These are phyloP conservation scores for Gnathonemus echidnorhynchus DNA, from an alignment of 2,113 vertebrate species.

Conservation along the genomic window DNA sequence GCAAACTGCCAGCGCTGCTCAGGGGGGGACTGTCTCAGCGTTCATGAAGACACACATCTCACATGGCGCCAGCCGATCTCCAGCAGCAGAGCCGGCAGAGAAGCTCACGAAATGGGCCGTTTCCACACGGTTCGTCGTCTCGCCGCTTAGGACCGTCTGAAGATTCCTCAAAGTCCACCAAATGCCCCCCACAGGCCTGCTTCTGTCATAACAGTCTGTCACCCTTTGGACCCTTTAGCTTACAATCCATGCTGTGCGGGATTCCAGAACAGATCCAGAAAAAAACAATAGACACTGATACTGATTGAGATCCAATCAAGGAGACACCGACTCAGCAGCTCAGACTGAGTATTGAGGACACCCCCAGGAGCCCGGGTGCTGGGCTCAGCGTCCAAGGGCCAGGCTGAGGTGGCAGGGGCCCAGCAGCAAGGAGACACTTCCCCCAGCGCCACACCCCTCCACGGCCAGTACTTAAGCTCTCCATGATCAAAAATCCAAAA, in stretches of 20 bases:
- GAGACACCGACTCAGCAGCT: slow-evolving; percentile 33
- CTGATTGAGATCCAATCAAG: slow-evolving; percentile 20
- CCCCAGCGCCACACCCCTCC: not conserved
- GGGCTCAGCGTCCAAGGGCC: not conserved
- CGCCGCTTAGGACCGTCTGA: not conserved
- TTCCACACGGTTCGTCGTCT: not conserved
- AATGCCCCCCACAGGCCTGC: not conserved
- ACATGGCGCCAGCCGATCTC: not conserved
- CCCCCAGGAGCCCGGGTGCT: not conserved
- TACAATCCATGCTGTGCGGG: not conserved
- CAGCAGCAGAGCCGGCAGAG: not conserved
- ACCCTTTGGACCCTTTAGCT: not conserved
- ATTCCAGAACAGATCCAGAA: slow-evolving; percentile 12
- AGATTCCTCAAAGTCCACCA: not conserved
- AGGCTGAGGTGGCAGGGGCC: not conserved
- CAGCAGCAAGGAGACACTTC: not conserved
- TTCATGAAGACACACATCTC: not conserved
- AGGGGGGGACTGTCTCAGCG: not conserved
- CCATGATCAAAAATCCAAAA: not conserved
- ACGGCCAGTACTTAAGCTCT: not conserved
- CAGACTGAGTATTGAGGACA: slow-evolving; percentile 5
- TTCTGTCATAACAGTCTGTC: not conserved
- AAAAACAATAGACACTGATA: slow-evolving; percentile 31
- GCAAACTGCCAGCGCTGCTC: not conserved
- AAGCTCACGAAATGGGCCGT: not conserved